Conservation (phyloP, 2,888 invertebrate genomes). For the Drosophila quinaria region DNA sequence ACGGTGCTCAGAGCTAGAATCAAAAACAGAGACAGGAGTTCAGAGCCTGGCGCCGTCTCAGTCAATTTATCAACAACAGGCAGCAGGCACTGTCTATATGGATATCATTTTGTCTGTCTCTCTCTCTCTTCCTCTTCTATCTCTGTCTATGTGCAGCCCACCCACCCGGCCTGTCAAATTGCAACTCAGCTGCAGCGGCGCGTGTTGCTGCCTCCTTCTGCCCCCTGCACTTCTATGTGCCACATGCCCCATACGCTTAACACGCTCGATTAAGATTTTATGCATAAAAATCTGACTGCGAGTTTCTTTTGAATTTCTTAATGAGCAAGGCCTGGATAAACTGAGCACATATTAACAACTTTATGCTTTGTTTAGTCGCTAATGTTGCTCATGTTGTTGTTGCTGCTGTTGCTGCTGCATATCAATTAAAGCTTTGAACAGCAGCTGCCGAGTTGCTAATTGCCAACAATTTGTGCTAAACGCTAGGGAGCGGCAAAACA, state of each 20-base stretch:
- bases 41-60: constrained; percentile 69
- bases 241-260: constrained; percentile 12
- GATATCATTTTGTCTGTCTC: constrained; percentile 11
- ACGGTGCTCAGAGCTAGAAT: constrained; percentile 33
- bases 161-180: constrained; percentile 62
- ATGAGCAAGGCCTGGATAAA: constrained; percentile 74
- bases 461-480: constrained; percentile 78
- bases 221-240: neutral
- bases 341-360: constrained; percentile 77
- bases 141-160: constrained; percentile 41
- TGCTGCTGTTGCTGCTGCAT: constrained; percentile 47
- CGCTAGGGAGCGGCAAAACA: constrained; percentile 57
- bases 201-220: constrained; percentile 61
- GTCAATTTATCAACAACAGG: constrained; percentile 74
- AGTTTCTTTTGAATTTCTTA: constrained; percentile 78
- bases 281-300: constrained; percentile 65
- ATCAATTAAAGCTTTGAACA: constrained; percentile 76
- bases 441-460: constrained; percentile 70
- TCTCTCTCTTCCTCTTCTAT: constrained; percentile 23
- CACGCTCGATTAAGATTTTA: constrained; percentile 79
- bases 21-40: too few species aligned
- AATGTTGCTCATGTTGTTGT: constrained; percentile 6
- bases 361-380: constrained; percentile 71
- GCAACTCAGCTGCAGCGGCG: constrained; percentile 79
- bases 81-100: constrained; percentile 24